phyloP scores from a whole-genome alignment of 2,113 vertebrate genomes.

The Ploceus nigricollis region DNA sequence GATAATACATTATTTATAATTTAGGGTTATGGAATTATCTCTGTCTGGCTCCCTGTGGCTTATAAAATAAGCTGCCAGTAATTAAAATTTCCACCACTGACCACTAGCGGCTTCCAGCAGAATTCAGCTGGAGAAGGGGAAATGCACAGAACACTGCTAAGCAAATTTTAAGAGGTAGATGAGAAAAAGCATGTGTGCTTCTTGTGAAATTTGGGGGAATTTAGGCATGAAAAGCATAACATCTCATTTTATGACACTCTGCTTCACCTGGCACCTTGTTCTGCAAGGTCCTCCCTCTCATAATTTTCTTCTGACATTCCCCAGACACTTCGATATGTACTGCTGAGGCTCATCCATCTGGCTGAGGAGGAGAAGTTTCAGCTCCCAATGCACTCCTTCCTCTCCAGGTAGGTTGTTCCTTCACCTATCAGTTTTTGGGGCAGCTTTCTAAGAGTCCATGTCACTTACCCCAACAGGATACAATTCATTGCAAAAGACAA shows the following conservation, averaged over 20 bases:
- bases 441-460: background rate
- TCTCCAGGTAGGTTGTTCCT: background rate
- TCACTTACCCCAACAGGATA: background rate
- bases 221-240: background rate
- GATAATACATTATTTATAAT: conserved; percentile 4
- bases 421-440: background rate
- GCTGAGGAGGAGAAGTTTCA: background rate
- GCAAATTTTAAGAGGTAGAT: background rate
- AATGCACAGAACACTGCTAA: background rate
- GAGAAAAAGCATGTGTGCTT: background rate
- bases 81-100: background rate
- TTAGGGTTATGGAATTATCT: background rate
- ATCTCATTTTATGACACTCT: background rate
- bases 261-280: background rate
- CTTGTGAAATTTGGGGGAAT: background rate
- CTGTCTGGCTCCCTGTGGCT: background rate
- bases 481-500: background rate
- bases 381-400: background rate
- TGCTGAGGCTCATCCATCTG: background rate
- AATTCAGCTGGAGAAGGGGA: background rate
- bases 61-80: background rate
- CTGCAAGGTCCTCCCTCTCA: background rate
- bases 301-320: background rate
- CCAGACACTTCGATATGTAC: too few relatives aligned
- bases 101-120: background rate